These are phyloP conservation scores for Aurelia aurita DNA, from an alignment of 30 jellyfish, hydroid and myxozoan species.

Conservation along the genomic window DNA sequence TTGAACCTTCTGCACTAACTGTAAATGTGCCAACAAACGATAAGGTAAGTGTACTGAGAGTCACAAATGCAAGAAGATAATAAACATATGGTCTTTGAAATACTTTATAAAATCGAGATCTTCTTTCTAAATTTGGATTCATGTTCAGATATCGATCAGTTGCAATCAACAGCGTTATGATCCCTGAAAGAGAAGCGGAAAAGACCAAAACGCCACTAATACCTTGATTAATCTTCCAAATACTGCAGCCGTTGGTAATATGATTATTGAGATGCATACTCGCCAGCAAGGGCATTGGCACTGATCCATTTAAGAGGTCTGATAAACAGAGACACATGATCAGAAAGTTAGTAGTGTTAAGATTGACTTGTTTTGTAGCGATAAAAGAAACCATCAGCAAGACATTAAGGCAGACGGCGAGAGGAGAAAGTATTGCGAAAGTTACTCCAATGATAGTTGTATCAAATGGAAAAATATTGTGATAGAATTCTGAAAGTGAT, in stretches of 20 bases:
- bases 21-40: too few relatives aligned
- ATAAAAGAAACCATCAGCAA: not conserved
- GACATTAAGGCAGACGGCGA: not conserved
- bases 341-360: not conserved
- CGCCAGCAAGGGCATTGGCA: not conserved
- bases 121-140: not conserved
- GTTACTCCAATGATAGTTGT: too few relatives aligned
- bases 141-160: conserved; percentile 46
- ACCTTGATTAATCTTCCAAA: not conserved
- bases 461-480: too few relatives aligned
- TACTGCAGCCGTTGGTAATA: not conserved
- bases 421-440: too few relatives aligned
- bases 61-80: too few relatives aligned
- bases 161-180: conserved; percentile 16
- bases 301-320: not conserved
- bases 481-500: too few relatives aligned
- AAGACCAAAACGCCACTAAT: not conserved
- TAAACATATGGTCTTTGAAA: too few relatives aligned
- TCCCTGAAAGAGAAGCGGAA: not conserved
- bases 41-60: too few relatives aligned
- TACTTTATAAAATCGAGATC: too few relatives aligned
- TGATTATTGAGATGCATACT: not conserved
- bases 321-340: not conserved
- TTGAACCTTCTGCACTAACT: too few relatives aligned
- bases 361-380: not conserved